These are phyloP conservation scores for Sebastes vulpes DNA, from an alignment of 2,797 vertebrate species.

Conservation along the genomic window DNA sequence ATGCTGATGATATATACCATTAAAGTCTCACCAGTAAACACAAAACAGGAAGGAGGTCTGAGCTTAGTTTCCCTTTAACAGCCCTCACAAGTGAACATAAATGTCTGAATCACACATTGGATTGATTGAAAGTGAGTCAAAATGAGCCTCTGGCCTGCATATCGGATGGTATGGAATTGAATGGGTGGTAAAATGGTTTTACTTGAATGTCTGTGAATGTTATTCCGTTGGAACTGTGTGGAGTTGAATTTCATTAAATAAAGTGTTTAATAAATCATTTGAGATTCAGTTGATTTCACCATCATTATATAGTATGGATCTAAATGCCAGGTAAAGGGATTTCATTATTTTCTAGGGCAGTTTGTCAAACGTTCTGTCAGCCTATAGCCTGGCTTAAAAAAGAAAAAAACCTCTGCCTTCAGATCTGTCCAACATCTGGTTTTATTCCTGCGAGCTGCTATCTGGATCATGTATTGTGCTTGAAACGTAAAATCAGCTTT, in stretches of 20 bases:
- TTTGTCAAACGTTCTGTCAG: conserved; percentile 31
- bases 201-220: conserved; percentile 9
- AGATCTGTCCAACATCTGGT: conserved; percentile 1
- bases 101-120: conserved; percentile 17
- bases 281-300: conserved; percentile 26
- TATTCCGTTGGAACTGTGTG: background rate
- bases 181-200: conserved; percentile 14
- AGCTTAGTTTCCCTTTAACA: conserved; percentile 17
- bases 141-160: background rate
- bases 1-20: conserved; percentile 46
- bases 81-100: conserved; percentile 13
- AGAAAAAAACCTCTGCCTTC: background rate
- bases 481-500: background rate
- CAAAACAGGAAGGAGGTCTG: conserved; percentile 31
- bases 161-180: conserved; percentile 7
- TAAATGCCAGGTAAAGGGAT: conserved; percentile 13
- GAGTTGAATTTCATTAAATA: conserved; percentile 5
- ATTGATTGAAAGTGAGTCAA: conserved; percentile 28
- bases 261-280: conserved; percentile 20
- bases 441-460: background rate
- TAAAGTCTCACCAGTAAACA: conserved; percentile 21
- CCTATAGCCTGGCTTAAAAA: background rate
- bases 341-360: background rate
- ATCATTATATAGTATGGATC: conserved; percentile 10
- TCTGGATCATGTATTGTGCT: background rate